Evolutionary conservation across 2,888 invertebrate species (phyloP), one percentile per base, ranked within the genome.

Genomic region (Ectropis crepuscularia): DNA sequence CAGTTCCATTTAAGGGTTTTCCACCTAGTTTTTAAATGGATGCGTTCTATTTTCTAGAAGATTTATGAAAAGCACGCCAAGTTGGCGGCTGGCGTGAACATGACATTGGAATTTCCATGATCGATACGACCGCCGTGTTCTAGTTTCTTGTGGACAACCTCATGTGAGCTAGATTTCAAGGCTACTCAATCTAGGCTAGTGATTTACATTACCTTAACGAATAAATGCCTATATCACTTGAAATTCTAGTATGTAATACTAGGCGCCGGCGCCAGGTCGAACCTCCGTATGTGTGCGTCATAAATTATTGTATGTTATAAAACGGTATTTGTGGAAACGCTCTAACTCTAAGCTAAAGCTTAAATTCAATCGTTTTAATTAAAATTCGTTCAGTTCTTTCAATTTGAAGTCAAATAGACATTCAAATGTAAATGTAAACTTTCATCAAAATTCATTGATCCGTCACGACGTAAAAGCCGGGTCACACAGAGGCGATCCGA

Each of bases 41-140:
- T 28, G 47, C 16, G 48, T 62, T 47, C 57, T 62, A 57, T 62
- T 62, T 62, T 50, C 39, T 28, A 28, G 9, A 62, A 48, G 49
- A 63, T 55, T 64, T 57, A 50, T 45, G 57, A 55, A 65, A 28
- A 66, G 51, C 55, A 60, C 53, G 59, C 41, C 6, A 67, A 51
- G 64, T 62, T 59, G 60, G 55, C 68, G 70, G 63, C 68, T 59
- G 59, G 67, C 28, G 69, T 71, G 72, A 70, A 71, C 73, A 73
- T 81, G 79, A 79, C 75, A 68, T 69, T 65, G 78, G 77, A 72
- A 63, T 73, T 76, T 76, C 67, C 57, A 63, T 69, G 69, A 75
- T 74, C 77, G 65, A 74, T 77, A 73, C 60, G 50, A 51, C 36
- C 57, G 54, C 59, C 66, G 53, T 51, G 61, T 28, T 59, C 54